A percentile compares a stretch with the other conserved stretches of the same genome.
Evolutionary conservation across 1,140 invertebrate genomes (phyloP).

Genomic region (Reticulitermes speratus): DNA sequence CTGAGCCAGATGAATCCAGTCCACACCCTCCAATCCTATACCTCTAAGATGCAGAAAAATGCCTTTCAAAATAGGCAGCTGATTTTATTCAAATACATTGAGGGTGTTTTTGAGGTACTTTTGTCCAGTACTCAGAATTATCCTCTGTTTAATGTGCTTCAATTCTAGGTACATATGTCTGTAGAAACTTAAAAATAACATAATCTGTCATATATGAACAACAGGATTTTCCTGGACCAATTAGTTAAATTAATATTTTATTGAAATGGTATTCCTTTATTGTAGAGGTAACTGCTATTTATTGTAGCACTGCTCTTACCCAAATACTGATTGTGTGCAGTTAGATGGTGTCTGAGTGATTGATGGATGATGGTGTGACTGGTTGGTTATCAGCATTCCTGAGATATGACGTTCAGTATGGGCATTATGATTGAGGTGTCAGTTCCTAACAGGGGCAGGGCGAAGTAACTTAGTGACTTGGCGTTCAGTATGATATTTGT

Average conservation of each 20-base stretch:
- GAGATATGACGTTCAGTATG: not conserved
- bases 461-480: too few relatives aligned
- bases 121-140: not conserved
- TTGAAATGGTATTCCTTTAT: not conserved
- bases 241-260: not conserved
- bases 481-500: too few relatives aligned
- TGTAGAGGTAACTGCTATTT: not conserved
- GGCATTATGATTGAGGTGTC: too few relatives aligned
- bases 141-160: not conserved
- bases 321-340: not conserved
- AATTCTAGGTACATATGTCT: too few relatives aligned
- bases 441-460: too few relatives aligned
- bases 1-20: too few relatives aligned
- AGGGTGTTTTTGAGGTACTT: not conserved
- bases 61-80: not conserved
- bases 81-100: not conserved
- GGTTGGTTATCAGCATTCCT: not conserved
- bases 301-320: not conserved
- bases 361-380: not conserved
- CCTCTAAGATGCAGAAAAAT: too few relatives aligned
- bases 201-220: not conserved
- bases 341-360: not conserved
- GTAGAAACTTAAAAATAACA: not conserved
- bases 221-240: not conserved
- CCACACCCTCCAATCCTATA: too few relatives aligned